Evolutionary conservation across 2,113 vertebrate species (phyloP).

Genomic region (Melanotaenia duboulayi): DNA sequence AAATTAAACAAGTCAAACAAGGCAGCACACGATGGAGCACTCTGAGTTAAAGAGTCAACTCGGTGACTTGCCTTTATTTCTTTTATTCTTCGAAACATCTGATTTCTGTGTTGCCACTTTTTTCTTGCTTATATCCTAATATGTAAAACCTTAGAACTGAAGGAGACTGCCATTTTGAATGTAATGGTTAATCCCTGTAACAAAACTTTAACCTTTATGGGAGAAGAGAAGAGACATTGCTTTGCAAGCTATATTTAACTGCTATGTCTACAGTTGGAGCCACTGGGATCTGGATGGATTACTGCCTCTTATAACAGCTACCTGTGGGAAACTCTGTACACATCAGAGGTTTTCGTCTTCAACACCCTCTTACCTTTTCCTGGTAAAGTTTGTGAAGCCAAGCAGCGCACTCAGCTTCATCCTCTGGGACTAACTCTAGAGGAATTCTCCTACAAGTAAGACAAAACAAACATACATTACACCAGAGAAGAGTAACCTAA

Average conservation of each 20-base stretch:
- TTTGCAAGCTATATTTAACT: neutral
- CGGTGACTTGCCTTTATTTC: too few species aligned
- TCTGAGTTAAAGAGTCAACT: too few species aligned
- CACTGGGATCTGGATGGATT: neutral
- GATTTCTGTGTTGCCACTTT: too few species aligned
- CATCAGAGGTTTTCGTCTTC: neutral
- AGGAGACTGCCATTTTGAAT: neutral
- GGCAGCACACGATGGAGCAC: too few species aligned
- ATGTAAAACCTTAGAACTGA: neutral
- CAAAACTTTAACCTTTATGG: neutral
- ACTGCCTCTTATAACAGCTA: neutral
- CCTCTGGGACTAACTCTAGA: slow-evolving; percentile 90
- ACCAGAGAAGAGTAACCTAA: neutral
- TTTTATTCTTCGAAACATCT: too few species aligned
- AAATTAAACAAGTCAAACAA: too few species aligned
- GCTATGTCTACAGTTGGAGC: neutral
- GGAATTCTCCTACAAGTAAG: slow-evolving; percentile 88
- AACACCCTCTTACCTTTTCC: slow-evolving; percentile 87
- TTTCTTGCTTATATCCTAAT: neutral
- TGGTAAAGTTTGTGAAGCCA: slow-evolving; percentile 98
- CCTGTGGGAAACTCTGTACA: slow-evolving; percentile 1
- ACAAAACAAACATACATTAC: neutral
- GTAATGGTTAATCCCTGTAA: neutral
- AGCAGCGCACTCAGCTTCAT: slow-evolving; percentile 86
- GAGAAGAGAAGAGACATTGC: rapidly evolving